phyloP scores from a whole-genome alignment of 2,113 vertebrate species.

The Rhinichthys klamathensis region DNA sequence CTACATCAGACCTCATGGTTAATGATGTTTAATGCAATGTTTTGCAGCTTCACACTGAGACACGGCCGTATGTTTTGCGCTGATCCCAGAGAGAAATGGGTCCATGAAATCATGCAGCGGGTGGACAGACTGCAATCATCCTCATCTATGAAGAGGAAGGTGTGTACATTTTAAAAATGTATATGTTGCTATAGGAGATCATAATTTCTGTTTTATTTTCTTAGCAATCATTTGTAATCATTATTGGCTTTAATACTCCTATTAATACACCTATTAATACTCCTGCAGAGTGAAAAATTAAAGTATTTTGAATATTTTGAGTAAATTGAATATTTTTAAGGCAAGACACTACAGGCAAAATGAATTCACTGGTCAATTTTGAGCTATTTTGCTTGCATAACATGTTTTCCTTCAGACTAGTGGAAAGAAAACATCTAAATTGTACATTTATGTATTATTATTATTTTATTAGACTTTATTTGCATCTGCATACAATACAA shows the following conservation, averaged over 20 bases:
- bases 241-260: background rate
- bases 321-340: no score
- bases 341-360: no score
- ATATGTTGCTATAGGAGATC: background rate
- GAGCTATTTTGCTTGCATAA: no score
- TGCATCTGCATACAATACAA: no score
- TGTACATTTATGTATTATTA: no score
- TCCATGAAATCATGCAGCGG: background rate
- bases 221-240: background rate
- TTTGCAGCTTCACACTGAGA: conserved; percentile 68
- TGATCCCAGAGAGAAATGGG: conserved; percentile 67
- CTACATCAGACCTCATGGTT: background rate
- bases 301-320: no score
- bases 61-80: conserved; percentile 60
- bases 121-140: background rate
- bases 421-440: no score
- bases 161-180: conserved; percentile 1
- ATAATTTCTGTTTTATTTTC: background rate
- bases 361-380: no score
- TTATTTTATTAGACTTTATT: no score
- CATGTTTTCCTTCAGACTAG: no score
- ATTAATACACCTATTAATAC: no score
- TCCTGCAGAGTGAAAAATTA: background rate
- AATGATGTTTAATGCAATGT: background rate
- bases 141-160: background rate